Evolutionary conservation across 2,797 vertebrate species (phyloP).

Genomic region (Halcyon leucocephala): DNA sequence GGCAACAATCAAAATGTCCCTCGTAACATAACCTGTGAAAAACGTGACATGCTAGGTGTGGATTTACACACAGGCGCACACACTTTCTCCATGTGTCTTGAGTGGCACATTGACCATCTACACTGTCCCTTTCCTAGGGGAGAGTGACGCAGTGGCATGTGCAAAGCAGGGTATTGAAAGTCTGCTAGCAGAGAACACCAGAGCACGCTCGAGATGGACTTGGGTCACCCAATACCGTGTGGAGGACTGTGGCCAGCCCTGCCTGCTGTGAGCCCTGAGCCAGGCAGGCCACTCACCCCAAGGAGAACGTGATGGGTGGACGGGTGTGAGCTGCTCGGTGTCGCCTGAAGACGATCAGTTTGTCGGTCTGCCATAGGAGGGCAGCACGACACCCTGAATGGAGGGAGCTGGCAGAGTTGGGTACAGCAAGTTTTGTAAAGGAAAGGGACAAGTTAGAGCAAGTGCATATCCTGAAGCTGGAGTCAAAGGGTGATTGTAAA

Average conservation of each 20-base stretch:
- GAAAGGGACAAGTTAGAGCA: neutral
- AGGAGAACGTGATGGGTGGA: fast-evolving
- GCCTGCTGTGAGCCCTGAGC: neutral
- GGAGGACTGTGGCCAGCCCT: neutral
- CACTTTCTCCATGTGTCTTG: fast-evolving
- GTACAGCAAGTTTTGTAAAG: neutral
- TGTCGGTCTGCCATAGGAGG: constrained; percentile 33
- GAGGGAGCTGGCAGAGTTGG: neutral
- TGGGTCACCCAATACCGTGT: no score
- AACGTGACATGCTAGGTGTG: fast-evolving
- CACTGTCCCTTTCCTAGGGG: neutral
- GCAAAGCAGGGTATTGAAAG: neutral
- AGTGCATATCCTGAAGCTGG: neutral
- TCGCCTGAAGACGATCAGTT: neutral
- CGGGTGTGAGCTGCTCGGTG: neutral
- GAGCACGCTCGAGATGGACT: fast-evolving
- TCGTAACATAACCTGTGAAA: neutral
- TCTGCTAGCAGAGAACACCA: neutral
- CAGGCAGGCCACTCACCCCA: neutral
- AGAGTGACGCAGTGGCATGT: neutral
- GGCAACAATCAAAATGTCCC: neutral
- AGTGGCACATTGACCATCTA: neutral
- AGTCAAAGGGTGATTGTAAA: neutral
- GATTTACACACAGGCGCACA: fast-evolving
- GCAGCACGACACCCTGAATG: constrained; percentile 30